Conservation (phyloP, 2,888 invertebrate genomes). For the Willowsia nigromaculata region DNA sequence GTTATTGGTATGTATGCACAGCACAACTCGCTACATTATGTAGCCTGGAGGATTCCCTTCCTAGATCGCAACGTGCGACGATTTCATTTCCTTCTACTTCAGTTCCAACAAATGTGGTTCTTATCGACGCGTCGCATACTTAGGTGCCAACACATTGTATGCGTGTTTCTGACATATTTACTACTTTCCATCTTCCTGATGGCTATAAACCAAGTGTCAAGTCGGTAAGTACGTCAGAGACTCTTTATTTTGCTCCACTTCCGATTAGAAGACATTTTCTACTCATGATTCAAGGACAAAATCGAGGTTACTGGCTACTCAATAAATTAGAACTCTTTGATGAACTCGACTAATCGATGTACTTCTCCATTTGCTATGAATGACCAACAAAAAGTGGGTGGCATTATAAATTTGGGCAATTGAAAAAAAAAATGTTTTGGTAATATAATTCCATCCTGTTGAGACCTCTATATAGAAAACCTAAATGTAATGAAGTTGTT, state of each 20-base stretch:
- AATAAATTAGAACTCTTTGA: slow-evolving; percentile 10
- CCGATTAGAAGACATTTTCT: slow-evolving; percentile 13
- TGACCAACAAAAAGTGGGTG: not conserved
- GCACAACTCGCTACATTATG: not conserved
- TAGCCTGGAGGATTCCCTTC: not conserved
- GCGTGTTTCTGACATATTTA: slow-evolving; percentile 11
- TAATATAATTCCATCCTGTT: too few species aligned
- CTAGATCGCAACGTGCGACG: not conserved
- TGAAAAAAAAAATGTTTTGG: too few species aligned
- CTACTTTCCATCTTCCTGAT: not conserved
- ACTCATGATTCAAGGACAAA: slow-evolving; percentile 41
- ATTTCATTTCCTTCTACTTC: not conserved
- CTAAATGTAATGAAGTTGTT: too few species aligned
- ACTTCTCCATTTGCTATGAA: not conserved
- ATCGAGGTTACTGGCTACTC: not conserved
- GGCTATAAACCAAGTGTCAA: not conserved
- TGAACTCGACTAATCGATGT: not conserved
- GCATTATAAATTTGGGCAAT: too few species aligned
- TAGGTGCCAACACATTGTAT: not conserved
- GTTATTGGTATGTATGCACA: not conserved
- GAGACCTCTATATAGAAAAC: too few species aligned
- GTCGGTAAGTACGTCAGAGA: slow-evolving; percentile 1
- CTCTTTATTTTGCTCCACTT: slow-evolving; percentile 6
- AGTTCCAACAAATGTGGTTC: not conserved
- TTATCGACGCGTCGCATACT: slow-evolving; percentile 1